phyloP scores from a whole-genome alignment of 2,888 invertebrate genomes.

The Callinectes sapidus region DNA sequence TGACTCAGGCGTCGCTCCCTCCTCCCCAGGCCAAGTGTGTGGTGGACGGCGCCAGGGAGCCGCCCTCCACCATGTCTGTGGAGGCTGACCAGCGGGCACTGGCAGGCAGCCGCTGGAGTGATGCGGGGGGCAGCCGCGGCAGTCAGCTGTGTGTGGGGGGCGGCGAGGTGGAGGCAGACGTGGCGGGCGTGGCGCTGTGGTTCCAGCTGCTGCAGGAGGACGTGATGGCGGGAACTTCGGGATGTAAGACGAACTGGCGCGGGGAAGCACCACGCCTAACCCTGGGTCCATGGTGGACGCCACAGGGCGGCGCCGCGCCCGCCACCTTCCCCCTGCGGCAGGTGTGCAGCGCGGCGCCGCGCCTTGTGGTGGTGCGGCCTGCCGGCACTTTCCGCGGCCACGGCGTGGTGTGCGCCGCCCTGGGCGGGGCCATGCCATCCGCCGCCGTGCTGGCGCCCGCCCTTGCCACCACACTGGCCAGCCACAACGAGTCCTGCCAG shows the following conservation, averaged over 20 bases:
- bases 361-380: slow-evolving; percentile 27
- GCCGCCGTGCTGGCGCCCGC: neutral
- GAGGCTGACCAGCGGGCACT: neutral
- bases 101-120: neutral
- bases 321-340: neutral
- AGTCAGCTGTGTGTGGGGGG: slow-evolving; percentile 48
- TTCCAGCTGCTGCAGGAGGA: neutral
- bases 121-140: neutral
- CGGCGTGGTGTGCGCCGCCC: slow-evolving; percentile 28
- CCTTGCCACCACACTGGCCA: neutral
- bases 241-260: neutral
- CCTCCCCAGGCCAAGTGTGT: slow-evolving; percentile 49
- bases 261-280: neutral
- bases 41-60: slow-evolving; percentile 54
- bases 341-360: slow-evolving; percentile 25
- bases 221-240: neutral
- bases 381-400: slow-evolving; percentile 40
- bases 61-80: slow-evolving; percentile 2
- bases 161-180: slow-evolving; percentile 34
- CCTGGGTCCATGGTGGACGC: slow-evolving; percentile 31
- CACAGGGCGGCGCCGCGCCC: neutral
- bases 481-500: slow-evolving; percentile 32
- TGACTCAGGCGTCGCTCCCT: neutral
- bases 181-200: slow-evolving; percentile 44
- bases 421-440: slow-evolving; percentile 27